phyloP scores from a whole-genome alignment of 2,888 invertebrate species.

The Drosophila pseudotakahashii region DNA sequence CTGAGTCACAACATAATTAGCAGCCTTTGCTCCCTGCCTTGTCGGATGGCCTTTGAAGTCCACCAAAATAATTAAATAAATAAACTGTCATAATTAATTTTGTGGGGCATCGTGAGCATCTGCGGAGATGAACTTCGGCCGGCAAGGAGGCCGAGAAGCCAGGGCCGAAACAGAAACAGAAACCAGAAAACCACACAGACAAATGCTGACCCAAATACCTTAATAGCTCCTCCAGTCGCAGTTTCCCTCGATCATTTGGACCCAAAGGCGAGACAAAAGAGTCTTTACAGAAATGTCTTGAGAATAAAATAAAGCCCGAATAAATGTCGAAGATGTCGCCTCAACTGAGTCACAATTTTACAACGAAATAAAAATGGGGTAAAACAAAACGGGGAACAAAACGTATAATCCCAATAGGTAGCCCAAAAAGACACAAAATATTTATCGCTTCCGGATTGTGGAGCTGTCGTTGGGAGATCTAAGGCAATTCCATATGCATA shows the following conservation, averaged over 20 bases:
- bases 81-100: slow-evolving; percentile 80
- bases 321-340: slow-evolving; percentile 41
- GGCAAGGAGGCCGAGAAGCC: slow-evolving; percentile 31
- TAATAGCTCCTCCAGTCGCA: slow-evolving; percentile 53
- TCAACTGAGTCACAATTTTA: slow-evolving; percentile 66
- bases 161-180: slow-evolving; percentile 24
- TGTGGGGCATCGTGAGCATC: slow-evolving; percentile 55
- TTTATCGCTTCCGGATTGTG: slow-evolving; percentile 78
- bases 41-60: slow-evolving; percentile 58
- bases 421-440: slow-evolving; percentile 55
- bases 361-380: slow-evolving; percentile 45
- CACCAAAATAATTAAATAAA: slow-evolving; percentile 70
- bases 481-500: slow-evolving; percentile 74
- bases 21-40: slow-evolving; percentile 10
- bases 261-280: slow-evolving; percentile 43
- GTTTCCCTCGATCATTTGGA: slow-evolving; percentile 4
- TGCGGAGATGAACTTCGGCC: slow-evolving; percentile 9
- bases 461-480: slow-evolving; percentile 65
- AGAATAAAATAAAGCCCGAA: slow-evolving; percentile 53
- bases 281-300: slow-evolving; percentile 52
- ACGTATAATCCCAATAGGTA: slow-evolving; percentile 50
- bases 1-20: slow-evolving; percentile 77
- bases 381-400: slow-evolving; percentile 21
- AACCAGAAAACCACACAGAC: slow-evolving; percentile 34
- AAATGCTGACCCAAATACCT: slow-evolving; percentile 71